These are phyloP conservation scores for Theodoxus fluviatilis DNA, from an alignment of 2,888 invertebrate genomes.

Conservation along the genomic window DNA sequence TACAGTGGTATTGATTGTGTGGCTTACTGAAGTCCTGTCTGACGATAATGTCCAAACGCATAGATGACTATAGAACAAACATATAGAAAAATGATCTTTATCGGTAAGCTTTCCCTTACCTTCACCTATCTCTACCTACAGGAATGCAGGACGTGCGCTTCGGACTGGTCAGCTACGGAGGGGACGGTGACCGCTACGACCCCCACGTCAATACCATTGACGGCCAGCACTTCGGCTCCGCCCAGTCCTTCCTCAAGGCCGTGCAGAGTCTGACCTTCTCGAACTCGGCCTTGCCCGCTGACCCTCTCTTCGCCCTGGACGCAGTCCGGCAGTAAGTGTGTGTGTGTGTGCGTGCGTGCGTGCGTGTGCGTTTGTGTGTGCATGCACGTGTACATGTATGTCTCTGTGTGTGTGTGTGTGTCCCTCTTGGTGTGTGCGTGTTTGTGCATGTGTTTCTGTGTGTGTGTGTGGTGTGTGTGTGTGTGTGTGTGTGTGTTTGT, in stretches of 20 bases:
- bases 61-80: no score
- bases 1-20: no score
- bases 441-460: no score
- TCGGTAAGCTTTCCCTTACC: background rate
- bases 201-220: constrained; percentile 75
- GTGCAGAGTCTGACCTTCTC: constrained; percentile 43
- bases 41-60: no score
- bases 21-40: no score
- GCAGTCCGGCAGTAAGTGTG: no score
- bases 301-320: constrained; percentile 68
- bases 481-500: no score
- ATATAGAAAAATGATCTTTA: no score
- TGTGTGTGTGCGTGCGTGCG: background rate
- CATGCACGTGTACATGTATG: no score
- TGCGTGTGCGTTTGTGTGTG: background rate
- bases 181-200: constrained; percentile 70
- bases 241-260: constrained; percentile 45
- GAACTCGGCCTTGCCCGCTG: constrained; percentile 35
- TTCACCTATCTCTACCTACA: constrained; percentile 25
- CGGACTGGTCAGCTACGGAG: constrained; percentile 77
- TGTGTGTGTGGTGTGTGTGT: no score
- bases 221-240: constrained; percentile 53
- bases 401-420: background rate
- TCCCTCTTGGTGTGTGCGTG: no score
- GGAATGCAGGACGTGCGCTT: constrained; percentile 71